Evolutionary conservation across 2,888 invertebrate genomes (phyloP), one percentile per base, ranked within the genome.

Genomic region (Tetragonisca angustula): DNA sequence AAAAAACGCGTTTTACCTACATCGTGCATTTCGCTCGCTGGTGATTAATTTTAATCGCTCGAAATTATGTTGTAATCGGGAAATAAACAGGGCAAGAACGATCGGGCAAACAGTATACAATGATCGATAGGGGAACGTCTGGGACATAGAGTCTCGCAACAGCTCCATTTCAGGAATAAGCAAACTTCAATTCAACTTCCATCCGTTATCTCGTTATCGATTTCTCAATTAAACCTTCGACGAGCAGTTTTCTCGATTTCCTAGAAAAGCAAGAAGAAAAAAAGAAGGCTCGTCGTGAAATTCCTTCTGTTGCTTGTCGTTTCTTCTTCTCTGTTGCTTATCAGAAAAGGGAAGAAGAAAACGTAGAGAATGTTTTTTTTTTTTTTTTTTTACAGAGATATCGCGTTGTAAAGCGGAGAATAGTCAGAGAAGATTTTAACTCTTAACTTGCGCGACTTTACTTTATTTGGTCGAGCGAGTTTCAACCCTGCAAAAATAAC

Each of bases 151-250:
- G 24, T 6, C 17, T 11, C 5, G 15, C 13, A 24, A 21, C 24
- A 43, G 54, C 24, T 75, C 65, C 56, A 67, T 76, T 68, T 43
- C 56, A 24, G 21, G 43, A 49, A 68, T 50, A 56, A 24, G 56
- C 56, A 43, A 65, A 75, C 24, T 65, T 75, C 4, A 6, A 61
- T 65, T 43, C 21, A 76, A 76, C 49, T 76, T 76, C n/a, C 49
- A 43, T 43, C 56, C 75, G 24, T 19, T 24, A 52, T n/a, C 67
- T 75, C 43, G 54, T 68, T 59, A 76, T 76, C 75, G 68, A 68
- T 68, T 59, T 68, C 56, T 68, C 49, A 49, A 67, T 68, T 56
- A 68, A 76, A 17, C 11, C 68, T n/a, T 21, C 27, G n/a, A 68
- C 24, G 56, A 50, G 49, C 59, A 67, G 49, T 68, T 67, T 68